phyloP scores from a whole-genome alignment of 2,113 vertebrate species.

The Lasiurus cinereus region DNA sequence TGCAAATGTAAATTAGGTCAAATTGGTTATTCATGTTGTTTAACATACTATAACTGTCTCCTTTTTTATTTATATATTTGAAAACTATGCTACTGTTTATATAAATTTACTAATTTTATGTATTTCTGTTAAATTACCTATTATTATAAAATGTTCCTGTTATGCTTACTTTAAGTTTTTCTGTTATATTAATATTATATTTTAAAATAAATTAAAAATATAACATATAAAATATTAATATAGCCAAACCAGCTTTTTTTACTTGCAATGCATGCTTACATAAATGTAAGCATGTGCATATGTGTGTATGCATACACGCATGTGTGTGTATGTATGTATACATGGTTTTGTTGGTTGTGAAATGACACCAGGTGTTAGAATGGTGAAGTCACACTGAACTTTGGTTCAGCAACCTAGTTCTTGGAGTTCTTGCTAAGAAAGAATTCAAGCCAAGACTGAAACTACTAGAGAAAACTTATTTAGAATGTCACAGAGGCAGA shows the following conservation, averaged over 20 bases:
- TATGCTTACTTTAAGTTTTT: not conserved
- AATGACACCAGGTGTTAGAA: not conserved
- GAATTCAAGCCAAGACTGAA: not conserved
- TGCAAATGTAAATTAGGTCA: not conserved
- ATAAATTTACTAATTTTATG: not conserved
- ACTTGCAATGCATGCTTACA: not conserved
- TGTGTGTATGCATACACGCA: not conserved
- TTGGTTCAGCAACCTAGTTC: not conserved
- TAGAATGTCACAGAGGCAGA: not conserved
- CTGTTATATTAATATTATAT: not conserved
- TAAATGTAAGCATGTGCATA: not conserved
- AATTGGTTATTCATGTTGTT: not conserved
- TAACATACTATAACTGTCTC: not conserved
- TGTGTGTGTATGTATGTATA: not conserved
- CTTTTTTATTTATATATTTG: not conserved
- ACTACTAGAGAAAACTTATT: not conserved
- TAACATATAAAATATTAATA: not conserved
- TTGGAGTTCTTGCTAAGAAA: not conserved
- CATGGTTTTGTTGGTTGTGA: not conserved
- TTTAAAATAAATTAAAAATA: conserved; percentile 25
- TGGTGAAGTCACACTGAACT: not conserved
- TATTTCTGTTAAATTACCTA: not conserved
- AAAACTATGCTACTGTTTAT: not conserved
- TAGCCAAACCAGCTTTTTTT: not conserved
- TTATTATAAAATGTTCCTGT: not conserved